phyloP scores from a whole-genome alignment of 2,797 vertebrate species.

The Rhinoraja longicauda region DNA sequence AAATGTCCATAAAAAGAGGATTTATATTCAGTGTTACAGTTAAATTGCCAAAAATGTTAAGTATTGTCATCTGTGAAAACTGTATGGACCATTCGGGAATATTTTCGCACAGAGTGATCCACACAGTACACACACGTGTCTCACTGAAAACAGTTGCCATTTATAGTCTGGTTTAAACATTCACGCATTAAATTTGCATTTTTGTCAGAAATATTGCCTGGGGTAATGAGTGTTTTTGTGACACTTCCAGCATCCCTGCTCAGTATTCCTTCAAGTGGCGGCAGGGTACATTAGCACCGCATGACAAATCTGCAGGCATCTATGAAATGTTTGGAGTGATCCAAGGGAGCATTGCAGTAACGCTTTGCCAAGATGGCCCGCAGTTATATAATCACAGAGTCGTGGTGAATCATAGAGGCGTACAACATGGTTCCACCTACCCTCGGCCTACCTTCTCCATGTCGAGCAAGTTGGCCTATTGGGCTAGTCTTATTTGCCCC shows the following conservation, averaged over 20 bases:
- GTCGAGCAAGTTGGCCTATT: too few species aligned
- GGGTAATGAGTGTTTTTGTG: background rate
- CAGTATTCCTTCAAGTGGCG: background rate
- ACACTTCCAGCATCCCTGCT: background rate
- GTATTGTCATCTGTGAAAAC: conserved; percentile 13
- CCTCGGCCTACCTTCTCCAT: too few species aligned
- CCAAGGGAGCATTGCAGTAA: background rate
- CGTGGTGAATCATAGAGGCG: background rate
- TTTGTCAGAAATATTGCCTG: background rate
- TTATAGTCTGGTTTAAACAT: background rate
- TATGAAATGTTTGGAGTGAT: background rate
- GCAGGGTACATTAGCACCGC: background rate
- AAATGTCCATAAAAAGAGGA: conserved; percentile 3
- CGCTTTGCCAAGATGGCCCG: background rate
- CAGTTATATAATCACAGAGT: too few species aligned
- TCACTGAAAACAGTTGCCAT: background rate
- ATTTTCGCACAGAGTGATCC: background rate
- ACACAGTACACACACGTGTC: background rate
- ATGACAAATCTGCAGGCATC: background rate
- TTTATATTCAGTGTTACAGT: background rate
- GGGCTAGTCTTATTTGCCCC: too few species aligned
- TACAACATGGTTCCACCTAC: background rate
- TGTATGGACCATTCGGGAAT: background rate
- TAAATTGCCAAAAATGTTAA: conserved; percentile 25
- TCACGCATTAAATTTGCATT: background rate